A percentile compares a stretch with the other conserved stretches of the same genome.
phyloP scores from a whole-genome alignment of 2,797 vertebrate genomes.

The Sebastes glaucus region DNA sequence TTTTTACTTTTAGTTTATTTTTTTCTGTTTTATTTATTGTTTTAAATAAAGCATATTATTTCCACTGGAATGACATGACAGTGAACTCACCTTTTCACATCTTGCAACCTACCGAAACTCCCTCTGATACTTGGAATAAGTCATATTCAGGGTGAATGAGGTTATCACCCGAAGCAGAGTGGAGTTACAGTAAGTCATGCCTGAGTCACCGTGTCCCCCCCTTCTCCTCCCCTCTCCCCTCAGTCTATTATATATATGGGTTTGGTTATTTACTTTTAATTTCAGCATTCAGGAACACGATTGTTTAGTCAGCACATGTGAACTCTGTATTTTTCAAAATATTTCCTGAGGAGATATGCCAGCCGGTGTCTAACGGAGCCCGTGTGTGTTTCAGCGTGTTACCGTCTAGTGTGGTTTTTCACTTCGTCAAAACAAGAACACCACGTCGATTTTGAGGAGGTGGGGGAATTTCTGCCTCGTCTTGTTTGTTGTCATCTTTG shows the following conservation, averaged over 20 bases:
- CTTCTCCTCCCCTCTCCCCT: not conserved
- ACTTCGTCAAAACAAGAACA: conserved; percentile 92
- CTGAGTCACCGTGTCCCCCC: conserved; percentile 58
- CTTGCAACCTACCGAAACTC: conserved; percentile 14
- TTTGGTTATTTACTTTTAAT: conserved; percentile 75
- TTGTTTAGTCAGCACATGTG: conserved; percentile 74
- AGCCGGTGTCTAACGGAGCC: conserved; percentile 70
- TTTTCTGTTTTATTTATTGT: not conserved
- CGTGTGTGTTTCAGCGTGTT: conserved; percentile 59
- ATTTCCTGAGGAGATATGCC: conserved; percentile 84
- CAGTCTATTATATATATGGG: conserved; percentile 38
- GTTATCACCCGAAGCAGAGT: conserved; percentile 51
- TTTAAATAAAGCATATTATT: not conserved
- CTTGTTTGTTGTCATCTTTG: conserved; percentile 67
- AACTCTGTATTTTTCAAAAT: conserved; percentile 72
- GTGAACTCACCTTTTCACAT: conserved; percentile 17
- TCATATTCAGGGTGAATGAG: conserved; percentile 46
- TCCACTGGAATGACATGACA: not conserved
- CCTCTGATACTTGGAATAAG: conserved; percentile 47
- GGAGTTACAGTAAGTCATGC: conserved; percentile 65
- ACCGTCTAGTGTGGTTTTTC: conserved; percentile 85
- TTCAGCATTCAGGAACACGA: conserved; percentile 54
- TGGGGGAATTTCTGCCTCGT: conserved; percentile 69
- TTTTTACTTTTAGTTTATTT: not conserved
- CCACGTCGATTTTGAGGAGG: conserved; percentile 78